phyloP scores from a whole-genome alignment of 2,797 vertebrate genomes.

The Tapirus indicus region DNA sequence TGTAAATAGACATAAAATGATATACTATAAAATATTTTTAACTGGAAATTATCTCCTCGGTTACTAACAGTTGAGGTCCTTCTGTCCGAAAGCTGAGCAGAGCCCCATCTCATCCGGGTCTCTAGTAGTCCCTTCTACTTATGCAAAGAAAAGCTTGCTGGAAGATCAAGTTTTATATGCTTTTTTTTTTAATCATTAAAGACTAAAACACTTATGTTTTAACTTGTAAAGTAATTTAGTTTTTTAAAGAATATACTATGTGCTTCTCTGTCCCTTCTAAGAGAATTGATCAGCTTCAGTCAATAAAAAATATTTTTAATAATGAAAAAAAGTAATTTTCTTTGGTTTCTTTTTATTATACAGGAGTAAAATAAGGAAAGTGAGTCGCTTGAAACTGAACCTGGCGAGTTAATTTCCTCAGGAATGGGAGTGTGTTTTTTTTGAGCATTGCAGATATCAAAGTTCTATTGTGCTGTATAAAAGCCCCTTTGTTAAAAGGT shows the following conservation, averaged over 20 bases:
- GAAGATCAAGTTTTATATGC: slow-evolving; percentile 29
- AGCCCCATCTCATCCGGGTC: not conserved
- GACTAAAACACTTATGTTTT: not conserved
- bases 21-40: slow-evolving; percentile 72
- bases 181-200: slow-evolving; percentile 15
- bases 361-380: not conserved
- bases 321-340: slow-evolving; percentile 35
- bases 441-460: slow-evolving; percentile 37
- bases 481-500: slow-evolving; percentile 74
- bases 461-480: slow-evolving; percentile 54
- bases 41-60: not conserved
- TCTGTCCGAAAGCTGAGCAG: not conserved
- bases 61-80: slow-evolving; percentile 15
- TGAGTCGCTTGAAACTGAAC: not conserved
- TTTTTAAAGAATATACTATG: slow-evolving; percentile 60
- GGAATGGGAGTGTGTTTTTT: slow-evolving; percentile 47
- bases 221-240: not conserved
- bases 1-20: slow-evolving; percentile 71
- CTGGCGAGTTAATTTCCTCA: not conserved
- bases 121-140: not conserved
- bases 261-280: slow-evolving; percentile 37
- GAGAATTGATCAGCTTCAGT: slow-evolving; percentile 16
- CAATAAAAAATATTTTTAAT: slow-evolving; percentile 79
- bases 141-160: not conserved
- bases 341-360: not conserved